Evolutionary conservation across 2,888 invertebrate genomes (phyloP), one percentile per base, ranked within the genome.

Genomic region (Sphaerophoria rueppellii): DNA sequence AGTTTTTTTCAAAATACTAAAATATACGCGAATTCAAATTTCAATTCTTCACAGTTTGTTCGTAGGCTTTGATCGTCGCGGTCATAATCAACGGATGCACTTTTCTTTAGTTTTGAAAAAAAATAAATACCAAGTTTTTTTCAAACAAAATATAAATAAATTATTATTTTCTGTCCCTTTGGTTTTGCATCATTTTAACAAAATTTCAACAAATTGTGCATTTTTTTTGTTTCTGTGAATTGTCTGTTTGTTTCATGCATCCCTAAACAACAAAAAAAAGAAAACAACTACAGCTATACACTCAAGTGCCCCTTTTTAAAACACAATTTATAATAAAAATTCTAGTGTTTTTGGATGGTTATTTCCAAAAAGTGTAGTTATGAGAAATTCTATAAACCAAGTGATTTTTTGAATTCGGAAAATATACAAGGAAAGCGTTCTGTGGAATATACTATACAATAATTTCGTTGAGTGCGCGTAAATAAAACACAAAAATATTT

Each of bases 51-150:
- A 85, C 88, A 88, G 88, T 88, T 88, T 87, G 83, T 87, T 88
- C 89, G 89, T 86, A 88, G 88, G 88, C 89, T 89, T 88, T 88
- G 87, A 77, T 86, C 87, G 87, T 88, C 89, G 88, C 85, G 88
- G 89, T 88, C 88, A 88, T 87, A 72, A 60, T 60, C 3, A 80
- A 16, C 87, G 87, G 86, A 81, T 85, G 73, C 76, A 76, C 76
- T 85, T 58, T 77, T 77, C 34, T 48, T 77, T 50, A 65, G 43
- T 60, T 83, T 72, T 16, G 43, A 6, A 55, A 43, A 34, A 46
- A 50, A 50, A 65, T 46, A 63, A 11, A 73, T 14, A 24, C 40
- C 12, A 61, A 63, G 40, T 48, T 52, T 58, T 75, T 34, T 43
- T 43, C 14, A 48, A 37, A 73, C 52, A 37, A 14, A 52, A 75